Evolutionary conservation across 2,888 invertebrate species (phyloP).

Genomic region (Platycnemis pennipes): DNA sequence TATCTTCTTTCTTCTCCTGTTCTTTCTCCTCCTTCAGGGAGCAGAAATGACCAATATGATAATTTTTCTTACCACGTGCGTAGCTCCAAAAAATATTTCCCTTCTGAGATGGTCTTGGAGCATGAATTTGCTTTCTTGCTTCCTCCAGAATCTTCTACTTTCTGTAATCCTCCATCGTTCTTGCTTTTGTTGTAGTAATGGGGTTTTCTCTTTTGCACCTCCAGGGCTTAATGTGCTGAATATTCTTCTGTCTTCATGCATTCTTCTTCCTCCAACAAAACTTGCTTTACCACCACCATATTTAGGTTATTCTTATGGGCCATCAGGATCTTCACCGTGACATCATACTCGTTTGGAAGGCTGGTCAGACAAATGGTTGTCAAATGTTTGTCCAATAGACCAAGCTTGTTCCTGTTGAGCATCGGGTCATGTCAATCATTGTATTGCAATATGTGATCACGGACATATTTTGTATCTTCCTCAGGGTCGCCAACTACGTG

Average conservation of each 20-base stretch:
- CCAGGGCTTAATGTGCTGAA: not conserved
- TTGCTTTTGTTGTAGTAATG: not conserved
- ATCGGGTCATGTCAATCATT: not conserved
- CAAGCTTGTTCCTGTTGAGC: not conserved
- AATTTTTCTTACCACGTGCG: too few relatives aligned
- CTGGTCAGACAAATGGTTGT: not conserved
- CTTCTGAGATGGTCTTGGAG: too few relatives aligned
- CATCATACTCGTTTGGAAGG: not conserved
- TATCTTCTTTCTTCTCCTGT: not conserved
- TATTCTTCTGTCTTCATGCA: not conserved
- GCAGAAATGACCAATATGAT: too few relatives aligned
- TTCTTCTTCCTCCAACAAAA: not conserved
- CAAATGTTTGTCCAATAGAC: not conserved
- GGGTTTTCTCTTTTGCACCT: not conserved
- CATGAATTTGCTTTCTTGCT: too few relatives aligned
- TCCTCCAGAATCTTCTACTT: too few relatives aligned
- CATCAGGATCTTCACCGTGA: not conserved
- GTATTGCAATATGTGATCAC: constrained; percentile 29
- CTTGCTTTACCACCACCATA: not conserved
- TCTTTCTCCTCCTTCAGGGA: too few relatives aligned
- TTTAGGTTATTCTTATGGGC: not conserved
- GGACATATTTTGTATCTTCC: not conserved
- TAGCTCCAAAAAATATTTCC: too few relatives aligned
- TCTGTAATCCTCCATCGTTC: too few relatives aligned
- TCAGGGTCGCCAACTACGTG: not conserved